Conservation (phyloP, 2,113 vertebrate species). For the Cichladusa arquata region DNA sequence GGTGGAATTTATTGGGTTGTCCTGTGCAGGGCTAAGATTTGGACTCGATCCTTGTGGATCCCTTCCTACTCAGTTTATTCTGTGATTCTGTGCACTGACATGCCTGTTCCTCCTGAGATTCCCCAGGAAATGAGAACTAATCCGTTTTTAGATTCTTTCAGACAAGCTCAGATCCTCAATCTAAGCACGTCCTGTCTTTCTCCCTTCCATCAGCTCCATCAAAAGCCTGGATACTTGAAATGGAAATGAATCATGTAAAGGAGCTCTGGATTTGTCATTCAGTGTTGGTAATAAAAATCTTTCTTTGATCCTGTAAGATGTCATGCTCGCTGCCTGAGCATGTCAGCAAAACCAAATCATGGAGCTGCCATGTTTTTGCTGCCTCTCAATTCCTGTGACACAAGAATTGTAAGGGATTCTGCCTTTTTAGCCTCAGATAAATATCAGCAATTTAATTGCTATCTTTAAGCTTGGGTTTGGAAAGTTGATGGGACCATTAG, state of each 20-base stretch:
- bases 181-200: neutral
- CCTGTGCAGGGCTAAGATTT: neutral
- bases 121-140: neutral
- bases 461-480: neutral
- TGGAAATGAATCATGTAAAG: neutral
- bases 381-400: neutral
- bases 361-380: neutral
- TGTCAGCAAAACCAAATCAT: neutral
- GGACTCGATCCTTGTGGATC: neutral
- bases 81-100: neutral
- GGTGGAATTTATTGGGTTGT: neutral
- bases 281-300: neutral
- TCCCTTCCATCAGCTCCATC: neutral
- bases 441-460: neutral
- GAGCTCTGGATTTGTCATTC: neutral
- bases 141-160: neutral
- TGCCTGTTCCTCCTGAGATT: neutral
- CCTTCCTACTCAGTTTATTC: neutral
- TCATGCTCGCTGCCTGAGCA: rapidly evolving
- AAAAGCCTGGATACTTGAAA: neutral
- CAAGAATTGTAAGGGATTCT: neutral
- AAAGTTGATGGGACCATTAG: neutral
- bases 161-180: neutral
- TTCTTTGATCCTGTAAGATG: neutral
- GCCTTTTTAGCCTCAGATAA: neutral